Base-by-base conservation (phyloP, 2,888 invertebrate species). In the Gastrophysa polygoni region DNA sequence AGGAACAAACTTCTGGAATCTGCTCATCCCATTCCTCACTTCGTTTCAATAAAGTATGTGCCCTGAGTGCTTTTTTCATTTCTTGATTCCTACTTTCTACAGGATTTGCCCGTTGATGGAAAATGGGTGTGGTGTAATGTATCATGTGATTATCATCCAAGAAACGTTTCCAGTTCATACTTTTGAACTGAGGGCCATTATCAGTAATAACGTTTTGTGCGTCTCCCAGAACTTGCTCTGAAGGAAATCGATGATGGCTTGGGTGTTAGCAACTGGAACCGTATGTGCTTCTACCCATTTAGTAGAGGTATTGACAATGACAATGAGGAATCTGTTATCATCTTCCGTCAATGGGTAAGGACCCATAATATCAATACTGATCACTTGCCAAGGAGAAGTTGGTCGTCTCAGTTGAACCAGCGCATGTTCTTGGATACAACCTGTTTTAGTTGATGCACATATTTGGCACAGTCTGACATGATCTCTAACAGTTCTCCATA, bases 401-500 rank as follows among this genome's bases (percentile, higher is more conserved):
- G 61, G 58, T 0, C 4, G 14, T 0, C 47, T 32, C 6, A 55
- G 14, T n/a, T 24, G 2, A 2, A 51, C 8, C 6, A 57, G 57
- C 10, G 66, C 61, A 5, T 3, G 1, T 1, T 18, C 14, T n/a
- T 61, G 61, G 0, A 10, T 24, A 2, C 16, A 1, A n/a, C 38
- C 44, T 7, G 11, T 11, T 14, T 66, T 63, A 1, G 56, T 46
- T 10, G 57, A 21, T 1, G 47, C 32, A 29, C 61, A 66, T 4
- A 56, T 32, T 8, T 64, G 18, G 20, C 66, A 61, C 1, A 21
- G 29, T 32, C 29, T 5, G 10, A 67, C 38, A 14, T 63, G 21
- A 0, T 47, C 38, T 3, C 18, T 14, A 6, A 64, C 17, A 29
- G 73, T 66, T 7, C 47, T 48, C 20, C 63, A 67, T 66, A 75